Evolutionary conservation across 2,797 vertebrate species (phyloP), one percentile per base, ranked within the genome.

Genomic region (Aulostomus chinensis): DNA sequence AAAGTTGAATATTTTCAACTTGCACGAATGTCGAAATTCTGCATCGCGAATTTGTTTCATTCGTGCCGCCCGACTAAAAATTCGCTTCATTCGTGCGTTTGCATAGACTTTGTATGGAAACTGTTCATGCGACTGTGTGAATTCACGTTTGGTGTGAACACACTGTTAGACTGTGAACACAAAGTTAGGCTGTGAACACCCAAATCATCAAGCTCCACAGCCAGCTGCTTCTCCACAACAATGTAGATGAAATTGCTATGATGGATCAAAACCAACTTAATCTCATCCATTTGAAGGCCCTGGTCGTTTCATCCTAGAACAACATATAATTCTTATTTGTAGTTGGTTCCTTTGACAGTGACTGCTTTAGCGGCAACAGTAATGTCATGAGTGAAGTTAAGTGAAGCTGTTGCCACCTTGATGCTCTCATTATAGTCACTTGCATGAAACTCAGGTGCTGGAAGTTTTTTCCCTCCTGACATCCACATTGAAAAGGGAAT

Each of bases 161-260:
- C n/a, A n/a, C n/a, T n/a, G n/a, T n/a, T n/a, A n/a, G n/a, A n/a
- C n/a, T n/a, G n/a, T n/a, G n/a, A n/a, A n/a, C n/a, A n/a, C n/a
- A n/a, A n/a, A n/a, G 31, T 35, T 35, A 48, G 22, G 36, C 45
- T 36, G 20, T 48, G 22, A 35, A 48, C 17, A 48, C 31, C 32
- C 31, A 34, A 34, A 35, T 16, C 13, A 25, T 0, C 5, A 35
- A 25, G 10, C 20, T 48, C 31, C 31, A 34, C 12, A 22, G 42
- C 42, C 9, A 2, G 42, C 18, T 33, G 30, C 12, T 13, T 40
- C 9, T 1, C 13, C 22, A 40, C 21, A 40, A 26, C 22, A 40
- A 40, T 25, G 38, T 26, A 15, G 2, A 32, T 30, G 33, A 26
- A 9, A 9, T 28, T 4, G 14, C 46, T 13, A 3, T 7, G 2